Evolutionary conservation across 2,888 invertebrate species (phyloP).

Genomic region (Deladenus siricidicola): DNA sequence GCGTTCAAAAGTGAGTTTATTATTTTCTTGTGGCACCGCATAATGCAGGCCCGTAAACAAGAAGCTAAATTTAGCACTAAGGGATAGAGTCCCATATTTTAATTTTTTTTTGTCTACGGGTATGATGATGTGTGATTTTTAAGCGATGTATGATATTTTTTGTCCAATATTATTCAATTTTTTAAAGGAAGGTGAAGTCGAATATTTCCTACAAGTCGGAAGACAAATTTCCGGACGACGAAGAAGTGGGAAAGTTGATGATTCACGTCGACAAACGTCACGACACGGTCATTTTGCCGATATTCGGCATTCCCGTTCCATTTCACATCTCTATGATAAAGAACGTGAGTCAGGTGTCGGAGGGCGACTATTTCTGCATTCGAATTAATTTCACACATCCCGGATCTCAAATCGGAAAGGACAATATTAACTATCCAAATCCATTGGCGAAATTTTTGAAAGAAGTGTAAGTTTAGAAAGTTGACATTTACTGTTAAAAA

Average conservation of each 20-base stretch:
- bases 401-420: slow-evolving; percentile 83
- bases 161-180: slow-evolving; percentile 52
- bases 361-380: slow-evolving; percentile 96
- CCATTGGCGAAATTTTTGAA: slow-evolving; percentile 95
- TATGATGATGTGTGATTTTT: no score
- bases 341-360: slow-evolving; percentile 94
- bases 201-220: slow-evolving; percentile 86
- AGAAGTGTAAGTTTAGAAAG: slow-evolving; percentile 65
- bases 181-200: slow-evolving; percentile 64
- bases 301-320: slow-evolving; percentile 89
- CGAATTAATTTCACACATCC: slow-evolving; percentile 96
- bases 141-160: background rate
- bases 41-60: no score
- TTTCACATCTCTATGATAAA: slow-evolving; percentile 98
- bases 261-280: slow-evolving; percentile 92
- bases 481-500: background rate
- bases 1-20: slow-evolving; percentile 20
- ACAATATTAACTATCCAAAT: slow-evolving; percentile 79
- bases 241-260: slow-evolving; percentile 84
- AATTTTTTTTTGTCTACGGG: no score
- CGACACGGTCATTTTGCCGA: slow-evolving; percentile 86
- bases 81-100: no score
- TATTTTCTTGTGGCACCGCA: no score
- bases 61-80: no score
- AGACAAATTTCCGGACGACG: slow-evolving; percentile 86